phyloP scores from a whole-genome alignment of 2,113 vertebrate species.

The Lipophrys pholis region DNA sequence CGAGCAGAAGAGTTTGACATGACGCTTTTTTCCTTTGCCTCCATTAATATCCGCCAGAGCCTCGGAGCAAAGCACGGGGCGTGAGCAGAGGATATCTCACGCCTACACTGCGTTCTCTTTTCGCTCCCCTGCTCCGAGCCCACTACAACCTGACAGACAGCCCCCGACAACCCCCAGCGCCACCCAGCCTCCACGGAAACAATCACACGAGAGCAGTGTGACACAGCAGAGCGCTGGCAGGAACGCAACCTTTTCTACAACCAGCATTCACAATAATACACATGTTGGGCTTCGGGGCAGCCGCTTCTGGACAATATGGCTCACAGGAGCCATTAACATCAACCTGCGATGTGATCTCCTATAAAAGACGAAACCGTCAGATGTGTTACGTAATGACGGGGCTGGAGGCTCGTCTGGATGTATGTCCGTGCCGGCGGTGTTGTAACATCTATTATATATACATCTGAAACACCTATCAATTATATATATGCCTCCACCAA shows the following conservation, averaged over 20 bases:
- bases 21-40: slow-evolving; percentile 52
- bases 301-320: not conserved
- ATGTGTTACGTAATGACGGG: slow-evolving; percentile 34
- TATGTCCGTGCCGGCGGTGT: slow-evolving; percentile 9
- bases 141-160: slow-evolving; percentile 59
- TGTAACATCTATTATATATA: slow-evolving; percentile 56
- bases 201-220: slow-evolving; percentile 60
- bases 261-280: slow-evolving; percentile 41
- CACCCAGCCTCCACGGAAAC: slow-evolving; percentile 52
- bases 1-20: slow-evolving; percentile 25
- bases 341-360: not conserved
- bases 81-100: slow-evolving; percentile 53
- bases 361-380: not conserved
- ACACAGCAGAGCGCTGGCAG: slow-evolving; percentile 48
- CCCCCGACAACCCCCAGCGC: slow-evolving; percentile 39
- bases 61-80: slow-evolving; percentile 21
- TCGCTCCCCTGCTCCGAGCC: slow-evolving; percentile 38
- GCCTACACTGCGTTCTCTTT: slow-evolving; percentile 31
- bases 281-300: slow-evolving; percentile 2
- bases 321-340: not conserved
- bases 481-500: slow-evolving; percentile 34
- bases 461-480: slow-evolving; percentile 19
- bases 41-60: slow-evolving; percentile 55
- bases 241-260: slow-evolving; percentile 62
- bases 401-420: slow-evolving; percentile 7